Base-by-base conservation (phyloP, 2,113 vertebrate genomes). In the Syrrhaptes paradoxus region DNA sequence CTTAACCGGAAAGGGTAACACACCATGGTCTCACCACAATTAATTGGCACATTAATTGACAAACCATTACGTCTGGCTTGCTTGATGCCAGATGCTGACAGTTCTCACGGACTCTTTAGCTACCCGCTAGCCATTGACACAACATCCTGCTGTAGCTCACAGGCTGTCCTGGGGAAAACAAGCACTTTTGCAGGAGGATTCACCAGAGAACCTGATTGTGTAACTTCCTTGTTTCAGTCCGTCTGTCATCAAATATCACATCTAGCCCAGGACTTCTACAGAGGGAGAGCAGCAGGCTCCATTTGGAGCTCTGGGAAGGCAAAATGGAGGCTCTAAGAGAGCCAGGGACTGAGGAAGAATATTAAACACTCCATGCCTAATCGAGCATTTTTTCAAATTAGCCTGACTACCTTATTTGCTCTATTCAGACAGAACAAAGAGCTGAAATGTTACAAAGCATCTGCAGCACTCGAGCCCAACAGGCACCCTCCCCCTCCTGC, bases 391-490 rank as follows among this genome's bases (percentile, higher is more conserved):
- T 87, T 96, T 95, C 95, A 96, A 95, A 96, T 97, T 95, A 95
- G 62, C 80, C 76, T 49, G 85, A 45, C 91, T 95, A 89, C 95
- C 79, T 95, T 96, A 92, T 97, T 97, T 96, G 61, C 76, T 95
- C 95, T 89, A 95, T 95, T 97, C 93, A 95, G 85, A 95, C 52
- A 95, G 95, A 96, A 96, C 93, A 97, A 97, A 96, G 93, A 92
- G 85, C 83, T 82, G 93, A 93, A 87, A 96, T 26, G 73, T 87
- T 94, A 95, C 77, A 91, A 96, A 96, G 91, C 94, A 95, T 95
- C 94, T 95, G 94, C 87, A 84, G 85, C 65, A 38, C 90, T 59
- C 1, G 6, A 92, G 82, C 77, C 90, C 84, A 83, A 71, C 38
- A 83, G 79, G 90, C 81, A 43, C 46, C 55, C 82, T 78, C 89